Conservation (phyloP, 2,888 invertebrate species). For the Kryphioiulus occultus region DNA sequence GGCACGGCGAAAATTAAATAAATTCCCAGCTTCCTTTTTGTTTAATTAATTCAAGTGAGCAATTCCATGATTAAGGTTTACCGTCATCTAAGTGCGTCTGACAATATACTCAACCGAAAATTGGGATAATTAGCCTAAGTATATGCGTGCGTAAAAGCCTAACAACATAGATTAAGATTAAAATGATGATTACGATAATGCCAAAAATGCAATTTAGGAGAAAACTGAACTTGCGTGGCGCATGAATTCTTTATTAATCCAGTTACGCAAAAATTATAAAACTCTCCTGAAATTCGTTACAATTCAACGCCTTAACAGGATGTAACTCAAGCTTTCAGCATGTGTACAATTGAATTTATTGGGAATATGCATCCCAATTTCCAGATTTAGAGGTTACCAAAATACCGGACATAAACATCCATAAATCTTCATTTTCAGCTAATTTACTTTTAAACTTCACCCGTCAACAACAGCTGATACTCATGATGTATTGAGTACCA, state of each 20-base stretch:
- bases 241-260: not conserved
- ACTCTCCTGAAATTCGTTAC: not conserved
- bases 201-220: not conserved
- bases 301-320: not conserved
- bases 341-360: not conserved
- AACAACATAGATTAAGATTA: not conserved
- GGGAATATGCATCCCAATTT: not conserved
- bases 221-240: not conserved
- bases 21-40: slow-evolving; percentile 19
- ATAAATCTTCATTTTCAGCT: too few relatives aligned
- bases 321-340: not conserved
- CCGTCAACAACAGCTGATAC: too few relatives aligned
- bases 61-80: slow-evolving; percentile 11
- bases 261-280: not conserved
- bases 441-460: too few relatives aligned
- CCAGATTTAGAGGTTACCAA: not conserved
- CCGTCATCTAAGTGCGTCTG: not conserved
- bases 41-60: slow-evolving; percentile 35
- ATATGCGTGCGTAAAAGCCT: not conserved
- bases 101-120: slow-evolving; percentile 11
- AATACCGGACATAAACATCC: not conserved
- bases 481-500: too few relatives aligned
- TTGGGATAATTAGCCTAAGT: slow-evolving; percentile 1
- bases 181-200: not conserved
- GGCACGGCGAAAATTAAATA: slow-evolving; percentile 4